These are phyloP conservation scores for Drosophila pallidifrons DNA, from an alignment of 1,140 invertebrate species.

Conservation along the genomic window DNA sequence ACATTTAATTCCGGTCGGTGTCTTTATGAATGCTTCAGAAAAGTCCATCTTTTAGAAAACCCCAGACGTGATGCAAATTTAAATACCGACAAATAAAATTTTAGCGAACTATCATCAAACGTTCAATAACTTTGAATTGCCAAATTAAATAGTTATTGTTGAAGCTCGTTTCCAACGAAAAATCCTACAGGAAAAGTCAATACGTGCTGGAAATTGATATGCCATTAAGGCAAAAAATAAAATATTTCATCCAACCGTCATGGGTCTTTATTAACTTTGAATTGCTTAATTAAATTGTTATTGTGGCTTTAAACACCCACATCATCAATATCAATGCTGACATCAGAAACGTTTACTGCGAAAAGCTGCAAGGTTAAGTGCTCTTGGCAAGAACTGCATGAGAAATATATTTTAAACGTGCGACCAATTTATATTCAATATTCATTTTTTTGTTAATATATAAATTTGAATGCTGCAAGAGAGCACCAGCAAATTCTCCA, in stretches of 20 bases:
- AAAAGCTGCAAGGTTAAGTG: slow-evolving; percentile 11
- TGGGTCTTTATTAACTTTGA: not conserved
- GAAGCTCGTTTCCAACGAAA: not conserved
- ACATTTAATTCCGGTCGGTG: slow-evolving; percentile 21
- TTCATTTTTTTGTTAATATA: not conserved
- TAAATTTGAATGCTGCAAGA: slow-evolving; percentile 23
- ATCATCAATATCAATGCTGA: slow-evolving; percentile 2
- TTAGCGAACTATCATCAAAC: not conserved
- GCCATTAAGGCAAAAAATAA: slow-evolving; percentile 6
- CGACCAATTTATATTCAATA: slow-evolving; percentile 6
- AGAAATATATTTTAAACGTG: slow-evolving; percentile 46
- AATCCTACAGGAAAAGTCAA: slow-evolving; percentile 14
- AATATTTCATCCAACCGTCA: not conserved
- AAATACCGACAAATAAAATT: not conserved
- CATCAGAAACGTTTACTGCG: slow-evolving; percentile 13
- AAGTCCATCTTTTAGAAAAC: slow-evolving; percentile 3
- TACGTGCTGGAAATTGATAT: slow-evolving; percentile 19
- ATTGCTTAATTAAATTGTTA: slow-evolving; percentile 24
- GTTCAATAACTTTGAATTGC: slow-evolving; percentile 5
- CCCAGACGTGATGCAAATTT: slow-evolving; percentile 18
- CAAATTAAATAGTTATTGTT: slow-evolving; percentile 23
- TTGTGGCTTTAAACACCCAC: slow-evolving; percentile 34
- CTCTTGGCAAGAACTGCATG: slow-evolving; percentile 19
- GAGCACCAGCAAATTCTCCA: slow-evolving; percentile 37
- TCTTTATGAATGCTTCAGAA: not conserved